A percentile compares a stretch with the other conserved stretches of the same genome.
phyloP scores from a whole-genome alignment of 2,113 vertebrate genomes.

The Prionailurus bengalensis region DNA sequence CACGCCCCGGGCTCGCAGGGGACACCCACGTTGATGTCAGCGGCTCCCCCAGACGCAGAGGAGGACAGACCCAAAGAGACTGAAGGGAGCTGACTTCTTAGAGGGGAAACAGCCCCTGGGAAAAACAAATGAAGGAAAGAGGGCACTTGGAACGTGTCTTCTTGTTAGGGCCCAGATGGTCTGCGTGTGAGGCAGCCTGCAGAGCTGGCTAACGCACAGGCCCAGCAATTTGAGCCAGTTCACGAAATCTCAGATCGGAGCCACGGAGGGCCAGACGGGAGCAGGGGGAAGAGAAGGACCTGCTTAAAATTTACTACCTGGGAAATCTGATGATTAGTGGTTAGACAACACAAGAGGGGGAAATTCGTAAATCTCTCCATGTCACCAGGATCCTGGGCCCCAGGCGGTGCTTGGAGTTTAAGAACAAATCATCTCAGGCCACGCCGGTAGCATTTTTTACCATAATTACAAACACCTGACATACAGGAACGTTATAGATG shows the following conservation, averaged over 20 bases:
- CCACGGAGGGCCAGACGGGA: background rate
- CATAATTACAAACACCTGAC: background rate
- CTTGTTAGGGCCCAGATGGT: background rate
- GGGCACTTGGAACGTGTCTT: background rate
- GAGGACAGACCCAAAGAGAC: background rate
- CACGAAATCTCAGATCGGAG: background rate
- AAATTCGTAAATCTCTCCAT: background rate
- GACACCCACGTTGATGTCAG: background rate
- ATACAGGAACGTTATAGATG: fast-evolving
- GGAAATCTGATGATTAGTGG: background rate
- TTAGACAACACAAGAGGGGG: background rate
- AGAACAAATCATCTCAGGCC: background rate
- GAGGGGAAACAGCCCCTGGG: background rate
- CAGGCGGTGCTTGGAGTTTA: background rate
- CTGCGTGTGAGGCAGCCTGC: background rate
- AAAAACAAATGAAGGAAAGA: background rate
- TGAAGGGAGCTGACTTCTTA: background rate
- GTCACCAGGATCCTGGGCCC: background rate
- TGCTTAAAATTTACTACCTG: background rate
- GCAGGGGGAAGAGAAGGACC: background rate
- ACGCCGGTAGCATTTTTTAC: fast-evolving
- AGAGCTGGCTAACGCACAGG: background rate
- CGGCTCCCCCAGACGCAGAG: background rate
- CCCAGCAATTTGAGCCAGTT: background rate
- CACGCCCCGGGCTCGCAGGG: background rate